Conservation (phyloP, 2,113 vertebrate genomes). For the Spea bombifrons region DNA sequence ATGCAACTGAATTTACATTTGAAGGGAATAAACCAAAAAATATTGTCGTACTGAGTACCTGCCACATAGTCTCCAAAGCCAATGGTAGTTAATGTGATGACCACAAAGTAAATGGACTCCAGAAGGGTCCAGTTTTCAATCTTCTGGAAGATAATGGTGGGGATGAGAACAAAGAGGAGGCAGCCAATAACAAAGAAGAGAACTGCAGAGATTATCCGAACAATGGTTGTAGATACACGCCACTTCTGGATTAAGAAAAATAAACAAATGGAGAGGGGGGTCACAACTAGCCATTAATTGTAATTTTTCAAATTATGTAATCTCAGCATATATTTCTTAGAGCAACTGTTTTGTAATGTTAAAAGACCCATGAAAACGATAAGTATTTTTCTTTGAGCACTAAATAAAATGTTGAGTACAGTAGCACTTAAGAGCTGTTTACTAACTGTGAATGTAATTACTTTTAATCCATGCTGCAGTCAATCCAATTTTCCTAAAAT, state of each 20-base stretch:
- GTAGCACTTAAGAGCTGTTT: too few species aligned
- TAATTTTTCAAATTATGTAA: too few species aligned
- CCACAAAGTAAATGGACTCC: conserved; percentile 84
- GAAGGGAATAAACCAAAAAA: neutral
- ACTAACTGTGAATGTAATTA: too few species aligned
- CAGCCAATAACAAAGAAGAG: conserved; percentile 86
- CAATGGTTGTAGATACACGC: conserved; percentile 73
- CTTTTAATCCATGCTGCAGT: too few species aligned
- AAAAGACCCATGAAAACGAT: too few species aligned
- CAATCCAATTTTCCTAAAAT: too few species aligned
- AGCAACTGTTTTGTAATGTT: too few species aligned
- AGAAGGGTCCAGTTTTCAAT: conserved; percentile 78
- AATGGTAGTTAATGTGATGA: conserved; percentile 86
- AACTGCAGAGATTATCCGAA: conserved; percentile 78
- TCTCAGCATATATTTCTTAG: too few species aligned
- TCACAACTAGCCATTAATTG: neutral
- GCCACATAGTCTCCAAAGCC: conserved; percentile 89
- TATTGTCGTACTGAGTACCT: conserved; percentile 59
- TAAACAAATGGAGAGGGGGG: neutral
- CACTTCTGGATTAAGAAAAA: conserved; percentile 66
- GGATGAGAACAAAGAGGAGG: conserved; percentile 81
- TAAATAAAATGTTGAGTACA: too few species aligned
- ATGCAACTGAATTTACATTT: neutral
- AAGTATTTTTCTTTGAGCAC: too few species aligned
- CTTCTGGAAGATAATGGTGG: conserved; percentile 76